phyloP scores from a whole-genome alignment of 1,140 invertebrate genomes.

The Alviniconcha marisindica region DNA sequence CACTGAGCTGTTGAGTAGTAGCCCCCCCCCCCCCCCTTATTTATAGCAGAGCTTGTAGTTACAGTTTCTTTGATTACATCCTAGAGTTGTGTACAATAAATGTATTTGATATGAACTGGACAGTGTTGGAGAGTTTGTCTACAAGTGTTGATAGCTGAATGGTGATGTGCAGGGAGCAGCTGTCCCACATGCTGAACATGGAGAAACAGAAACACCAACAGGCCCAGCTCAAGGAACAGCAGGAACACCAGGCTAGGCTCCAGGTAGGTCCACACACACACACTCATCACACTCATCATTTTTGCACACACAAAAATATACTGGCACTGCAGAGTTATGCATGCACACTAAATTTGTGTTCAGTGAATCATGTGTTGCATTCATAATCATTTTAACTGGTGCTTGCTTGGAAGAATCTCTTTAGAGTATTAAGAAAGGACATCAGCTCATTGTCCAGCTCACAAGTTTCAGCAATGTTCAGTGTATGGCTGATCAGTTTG shows the following conservation, averaged over 20 bases:
- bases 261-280: conserved; percentile 23
- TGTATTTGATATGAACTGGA: not conserved
- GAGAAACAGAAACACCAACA: conserved; percentile 46
- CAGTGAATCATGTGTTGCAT: too few species aligned
- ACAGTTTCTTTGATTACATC: too few species aligned
- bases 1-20: too few species aligned
- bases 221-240: conserved; percentile 32
- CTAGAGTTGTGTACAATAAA: not conserved
- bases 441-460: not conserved
- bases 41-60: too few species aligned
- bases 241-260: conserved; percentile 49
- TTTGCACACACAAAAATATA: not conserved
- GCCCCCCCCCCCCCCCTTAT: too few species aligned
- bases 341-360: too few species aligned
- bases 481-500: not conserved
- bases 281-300: not conserved
- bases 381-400: too few species aligned
- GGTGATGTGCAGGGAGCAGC: conserved; percentile 28
- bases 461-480: too few species aligned
- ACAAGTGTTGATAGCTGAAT: too few species aligned
- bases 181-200: conserved; percentile 54
- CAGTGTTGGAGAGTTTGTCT: not conserved
- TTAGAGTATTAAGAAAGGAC: too few species aligned
- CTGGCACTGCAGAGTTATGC: too few species aligned
- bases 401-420: too few species aligned